phyloP scores from a whole-genome alignment of 2,113 vertebrate species.

The Argyrosomus japonicus region DNA sequence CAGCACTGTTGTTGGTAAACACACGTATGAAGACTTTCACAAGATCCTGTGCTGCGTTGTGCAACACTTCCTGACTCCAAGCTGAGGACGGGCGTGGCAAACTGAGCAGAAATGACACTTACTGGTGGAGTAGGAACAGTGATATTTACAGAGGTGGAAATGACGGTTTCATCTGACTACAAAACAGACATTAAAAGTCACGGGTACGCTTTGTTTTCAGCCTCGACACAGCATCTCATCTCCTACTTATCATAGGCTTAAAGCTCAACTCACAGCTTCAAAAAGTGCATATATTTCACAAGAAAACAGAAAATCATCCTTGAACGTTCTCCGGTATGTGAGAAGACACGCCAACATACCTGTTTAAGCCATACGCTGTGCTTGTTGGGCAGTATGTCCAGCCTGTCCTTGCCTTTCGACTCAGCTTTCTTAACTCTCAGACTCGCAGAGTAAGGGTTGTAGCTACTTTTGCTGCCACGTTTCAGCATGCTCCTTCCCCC shows the following conservation, averaged over 20 bases:
- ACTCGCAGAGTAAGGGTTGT: conserved; percentile 85
- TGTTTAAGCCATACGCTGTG: conserved; percentile 86
- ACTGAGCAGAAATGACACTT: conserved; percentile 3
- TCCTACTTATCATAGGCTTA: fast-evolving
- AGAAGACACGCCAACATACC: conserved; percentile 48
- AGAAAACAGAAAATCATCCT: not conserved
- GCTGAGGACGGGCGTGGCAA: conserved; percentile 69
- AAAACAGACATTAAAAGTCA: not conserved
- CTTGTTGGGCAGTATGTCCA: conserved; percentile 84
- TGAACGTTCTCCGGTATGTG: too few species aligned
- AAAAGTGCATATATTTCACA: not conserved
- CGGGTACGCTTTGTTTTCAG: fast-evolving
- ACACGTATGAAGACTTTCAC: conserved; percentile 72
- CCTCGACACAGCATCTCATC: fast-evolving
- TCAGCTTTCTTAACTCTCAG: conserved; percentile 76
- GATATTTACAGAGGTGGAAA: conserved; percentile 3
- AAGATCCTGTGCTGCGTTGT: conserved; percentile 74
- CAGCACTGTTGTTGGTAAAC: conserved; percentile 58
- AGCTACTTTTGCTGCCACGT: conserved; percentile 81
- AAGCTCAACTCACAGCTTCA: not conserved
- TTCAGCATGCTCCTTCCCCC: conserved; percentile 78
- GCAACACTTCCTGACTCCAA: conserved; percentile 78
- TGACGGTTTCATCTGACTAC: not conserved
- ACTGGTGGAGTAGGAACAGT: conserved; percentile 4
- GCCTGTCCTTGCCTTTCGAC: conserved; percentile 55